Evolutionary conservation across 1,140 invertebrate genomes (phyloP), one percentile per base, ranked within the genome.

Genomic region (Cyphomyrmex costatus): DNA sequence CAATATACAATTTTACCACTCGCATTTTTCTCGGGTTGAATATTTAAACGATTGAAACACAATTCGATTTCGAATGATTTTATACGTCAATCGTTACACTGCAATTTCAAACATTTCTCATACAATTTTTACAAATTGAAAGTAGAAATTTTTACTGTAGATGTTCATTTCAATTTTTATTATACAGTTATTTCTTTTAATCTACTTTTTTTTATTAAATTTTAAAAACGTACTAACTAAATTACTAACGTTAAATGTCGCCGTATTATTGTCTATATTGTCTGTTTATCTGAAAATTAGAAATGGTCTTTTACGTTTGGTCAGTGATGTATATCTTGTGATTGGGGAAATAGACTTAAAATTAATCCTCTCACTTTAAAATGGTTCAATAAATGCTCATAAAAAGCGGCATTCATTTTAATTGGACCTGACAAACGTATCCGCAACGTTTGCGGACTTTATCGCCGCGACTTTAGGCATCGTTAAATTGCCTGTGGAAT

Each of bases 401-500:
- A 49, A 42, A 53, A 27, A 5, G 12, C 77, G 82, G 10, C 24
- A 51, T 83, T 65, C 24, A n/a, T 84, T 58, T 71, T 42, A 73
- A 82, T 58, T 24, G 66, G 12, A 63, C 77, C 36, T 27, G 71
- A 77, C 71, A 77, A 74, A 68, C 56, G 71, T 61, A 61, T 16
- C 36, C 56, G 71, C 71, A 56, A 76, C 21, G 21, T 24, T 42
- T 24, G 56, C 46, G 58, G 80, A 46, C 58, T 84, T 77, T 77
- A 78, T 76, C 70, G 33, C 27, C 56, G 30, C 71, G 82, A 84
- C 73, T 84, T 82, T 84, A 84, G 82, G 56, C 82, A 36, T 82
- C 66, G 79, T 73, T 82, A 71, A 82, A 82, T 82, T 71, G 66
- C 33, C 65, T 82, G 78, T 82, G 51, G 78, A 82, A 82, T 82